A percentile compares a stretch with the other conserved stretches of the same genome.
phyloP scores from a whole-genome alignment of 1,140 invertebrate species.

The Aleiodes sp. region DNA sequence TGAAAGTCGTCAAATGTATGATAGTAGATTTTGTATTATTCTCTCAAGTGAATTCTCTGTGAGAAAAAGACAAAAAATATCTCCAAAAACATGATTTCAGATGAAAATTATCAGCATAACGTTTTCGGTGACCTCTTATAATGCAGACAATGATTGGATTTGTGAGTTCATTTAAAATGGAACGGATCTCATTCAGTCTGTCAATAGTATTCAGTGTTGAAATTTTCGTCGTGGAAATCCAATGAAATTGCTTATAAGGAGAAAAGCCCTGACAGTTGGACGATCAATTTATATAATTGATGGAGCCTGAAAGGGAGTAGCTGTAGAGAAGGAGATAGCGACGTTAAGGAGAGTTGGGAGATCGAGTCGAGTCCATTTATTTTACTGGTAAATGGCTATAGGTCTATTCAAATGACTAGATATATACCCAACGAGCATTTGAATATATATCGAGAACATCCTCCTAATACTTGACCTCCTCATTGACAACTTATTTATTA shows the following conservation, averaged over 20 bases:
- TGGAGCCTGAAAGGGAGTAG: not conserved
- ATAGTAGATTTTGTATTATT: no score
- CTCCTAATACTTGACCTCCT: not conserved
- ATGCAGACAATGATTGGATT: no score
- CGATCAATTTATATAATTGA: constrained; percentile 20
- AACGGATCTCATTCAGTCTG: not conserved
- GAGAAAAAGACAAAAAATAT: no score
- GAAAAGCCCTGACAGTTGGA: not conserved
- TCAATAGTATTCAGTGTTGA: not conserved
- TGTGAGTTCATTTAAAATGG: constrained; percentile 34
- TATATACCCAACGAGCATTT: not conserved
- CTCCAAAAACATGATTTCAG: no score
- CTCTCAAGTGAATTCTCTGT: no score
- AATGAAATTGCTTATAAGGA: not conserved
- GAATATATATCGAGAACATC: not conserved
- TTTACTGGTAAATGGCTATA: not conserved
- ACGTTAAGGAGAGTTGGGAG: no score
- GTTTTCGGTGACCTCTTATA: no score
- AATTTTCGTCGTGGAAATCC: no score
- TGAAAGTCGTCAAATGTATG: no score
- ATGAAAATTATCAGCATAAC: no score
- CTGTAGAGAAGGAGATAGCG: not conserved
- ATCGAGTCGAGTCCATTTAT: not conserved
- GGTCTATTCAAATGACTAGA: not conserved
- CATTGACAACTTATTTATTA: not conserved